Percentiles rank a stretch among this genome's conserved stretches.
Evolutionary conservation across 2,888 invertebrate species (phyloP).

Genomic region (Caenorhabditis panamensis): DNA sequence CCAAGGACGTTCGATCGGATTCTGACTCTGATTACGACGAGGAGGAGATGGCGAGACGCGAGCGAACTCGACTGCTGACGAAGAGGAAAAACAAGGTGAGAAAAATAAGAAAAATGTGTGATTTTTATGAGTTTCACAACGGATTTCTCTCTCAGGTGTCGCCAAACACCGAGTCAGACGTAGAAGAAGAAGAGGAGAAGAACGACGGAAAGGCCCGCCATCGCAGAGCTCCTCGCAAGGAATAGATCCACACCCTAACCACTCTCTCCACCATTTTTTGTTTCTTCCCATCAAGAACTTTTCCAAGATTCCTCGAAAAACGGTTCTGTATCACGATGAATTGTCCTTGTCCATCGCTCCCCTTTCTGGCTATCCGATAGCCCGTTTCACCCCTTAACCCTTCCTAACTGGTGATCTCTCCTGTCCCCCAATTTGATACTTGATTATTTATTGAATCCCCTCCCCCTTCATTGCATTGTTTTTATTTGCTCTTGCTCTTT

Average conservation of each 20-base stretch:
- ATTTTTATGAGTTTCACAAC: not conserved
- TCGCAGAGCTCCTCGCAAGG: constrained; percentile 51
- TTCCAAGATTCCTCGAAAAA: constrained; percentile 25
- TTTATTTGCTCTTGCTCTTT: not conserved
- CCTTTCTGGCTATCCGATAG: constrained; percentile 19
- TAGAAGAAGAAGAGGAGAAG: constrained; percentile 26
- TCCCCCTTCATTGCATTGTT: not conserved
- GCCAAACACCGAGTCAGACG: constrained; percentile 30
- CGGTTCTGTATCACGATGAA: constrained; percentile 44
- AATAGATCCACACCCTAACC: constrained; percentile 6
- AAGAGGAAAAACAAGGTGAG: constrained; percentile 47
- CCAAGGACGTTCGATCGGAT: constrained; percentile 68
- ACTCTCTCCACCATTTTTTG: not conserved
- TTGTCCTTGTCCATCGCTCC: constrained; percentile 1
- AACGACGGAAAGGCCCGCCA: constrained; percentile 48
- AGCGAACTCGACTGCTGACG: constrained; percentile 48
- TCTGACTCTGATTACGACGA: constrained; percentile 66
- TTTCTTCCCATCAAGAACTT: not conserved
- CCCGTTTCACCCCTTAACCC: constrained; percentile 16
- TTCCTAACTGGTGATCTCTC: constrained; percentile 33
- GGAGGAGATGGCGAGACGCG: constrained; percentile 57
- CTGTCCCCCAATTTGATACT: not conserved
- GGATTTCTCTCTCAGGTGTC: constrained; percentile 23
- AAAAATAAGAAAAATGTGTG: not conserved
- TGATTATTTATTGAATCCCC: constrained; percentile 17